Evolutionary conservation across 2,888 invertebrate species (phyloP).

Genomic region (Amphipoea lucens): DNA sequence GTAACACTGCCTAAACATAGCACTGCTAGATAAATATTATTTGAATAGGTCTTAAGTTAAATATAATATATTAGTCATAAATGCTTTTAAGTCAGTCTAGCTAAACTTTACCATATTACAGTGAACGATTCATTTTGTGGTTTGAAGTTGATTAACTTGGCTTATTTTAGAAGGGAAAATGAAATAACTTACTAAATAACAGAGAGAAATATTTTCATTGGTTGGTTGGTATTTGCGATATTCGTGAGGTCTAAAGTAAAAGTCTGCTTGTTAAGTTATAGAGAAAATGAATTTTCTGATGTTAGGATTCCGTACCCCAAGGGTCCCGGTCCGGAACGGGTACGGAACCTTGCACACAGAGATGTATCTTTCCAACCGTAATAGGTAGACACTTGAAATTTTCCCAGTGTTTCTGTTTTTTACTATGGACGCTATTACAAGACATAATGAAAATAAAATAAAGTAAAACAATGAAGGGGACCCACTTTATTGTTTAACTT

Average conservation of each 20-base stretch:
- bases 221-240: not conserved
- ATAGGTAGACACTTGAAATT: no score
- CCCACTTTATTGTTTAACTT: no score
- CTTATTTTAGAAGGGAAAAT: constrained; percentile 1
- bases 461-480: no score
- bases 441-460: no score
- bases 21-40: not conserved
- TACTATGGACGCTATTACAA: no score
- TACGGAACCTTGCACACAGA: no score
- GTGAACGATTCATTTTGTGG: constrained; percentile 3
- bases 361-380: no score
- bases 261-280: no score
- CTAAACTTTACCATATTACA: not conserved
- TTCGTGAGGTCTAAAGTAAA: not conserved
- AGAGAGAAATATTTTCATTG: not conserved
- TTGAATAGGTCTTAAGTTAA: not conserved
- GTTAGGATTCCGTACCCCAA: not conserved
- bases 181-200: constrained; percentile 5
- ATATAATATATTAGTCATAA: not conserved
- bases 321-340: no score
- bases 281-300: not conserved
- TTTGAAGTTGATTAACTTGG: constrained; percentile 13
- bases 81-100: not conserved
- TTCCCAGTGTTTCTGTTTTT: no score
- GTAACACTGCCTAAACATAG: not conserved